phyloP scores from a whole-genome alignment of 2,888 invertebrate species.

The Acronicta alni region DNA sequence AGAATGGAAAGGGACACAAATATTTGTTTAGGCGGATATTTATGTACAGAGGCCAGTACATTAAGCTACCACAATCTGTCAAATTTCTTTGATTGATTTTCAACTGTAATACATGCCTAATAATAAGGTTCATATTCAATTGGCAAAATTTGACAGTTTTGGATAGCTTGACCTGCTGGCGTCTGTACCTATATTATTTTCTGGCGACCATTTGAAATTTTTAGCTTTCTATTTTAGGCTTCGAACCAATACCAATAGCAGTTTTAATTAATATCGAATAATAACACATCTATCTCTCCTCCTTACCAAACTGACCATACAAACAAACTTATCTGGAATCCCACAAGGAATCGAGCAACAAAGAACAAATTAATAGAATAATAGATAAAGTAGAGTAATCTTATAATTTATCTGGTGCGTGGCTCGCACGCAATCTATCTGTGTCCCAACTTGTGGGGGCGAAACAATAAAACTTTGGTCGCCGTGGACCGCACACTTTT shows the following conservation, averaged over 20 bases:
- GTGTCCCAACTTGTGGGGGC: conserved; percentile 35
- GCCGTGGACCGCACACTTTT: conserved; percentile 20
- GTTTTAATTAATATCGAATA: conserved; percentile 48
- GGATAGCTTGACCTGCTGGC: no score
- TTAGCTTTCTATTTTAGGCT: no score
- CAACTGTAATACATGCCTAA: no score
- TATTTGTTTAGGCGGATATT: no score
- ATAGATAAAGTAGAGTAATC: conserved; percentile 49
- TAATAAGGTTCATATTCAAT: no score
- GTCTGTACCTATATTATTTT: no score
- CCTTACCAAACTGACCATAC: conserved; percentile 19
- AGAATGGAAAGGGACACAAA: background rate
- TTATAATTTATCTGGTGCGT: conserved; percentile 47
- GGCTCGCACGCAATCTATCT: conserved; percentile 43
- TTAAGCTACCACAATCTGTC: no score
- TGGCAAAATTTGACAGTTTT: no score
- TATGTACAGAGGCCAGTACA: no score
- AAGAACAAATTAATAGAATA: conserved; percentile 50
- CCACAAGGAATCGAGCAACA: conserved; percentile 20
- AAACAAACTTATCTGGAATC: conserved; percentile 34
- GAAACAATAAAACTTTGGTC: conserved; percentile 42
- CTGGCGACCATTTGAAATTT: no score
- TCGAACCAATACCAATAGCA: no score
- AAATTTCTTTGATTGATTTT: no score
- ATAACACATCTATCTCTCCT: conserved; percentile 32